Percentiles rank a stretch among this genome's conserved stretches.
Conservation (phyloP, 2,797 vertebrate genomes). For the Nasua narica region DNA sequence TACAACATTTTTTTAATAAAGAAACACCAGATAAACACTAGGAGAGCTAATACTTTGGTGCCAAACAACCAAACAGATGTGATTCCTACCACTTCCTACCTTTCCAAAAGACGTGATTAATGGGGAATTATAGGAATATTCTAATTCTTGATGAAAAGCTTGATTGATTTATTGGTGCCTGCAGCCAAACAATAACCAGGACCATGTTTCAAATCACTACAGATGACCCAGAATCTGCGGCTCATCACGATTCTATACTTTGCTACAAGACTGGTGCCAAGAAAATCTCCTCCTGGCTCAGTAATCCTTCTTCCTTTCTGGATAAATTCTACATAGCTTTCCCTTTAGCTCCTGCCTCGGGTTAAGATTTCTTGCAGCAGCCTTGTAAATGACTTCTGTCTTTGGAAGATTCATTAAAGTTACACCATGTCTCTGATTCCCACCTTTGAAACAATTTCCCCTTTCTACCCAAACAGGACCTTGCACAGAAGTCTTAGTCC, state of each 20-base stretch:
- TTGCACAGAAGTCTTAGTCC: constrained; percentile 5
- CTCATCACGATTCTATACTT: constrained; percentile 60
- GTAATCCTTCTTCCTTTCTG: constrained; percentile 67
- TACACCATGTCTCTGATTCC: constrained; percentile 20
- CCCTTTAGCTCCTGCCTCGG: constrained; percentile 41
- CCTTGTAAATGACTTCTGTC: constrained; percentile 64
- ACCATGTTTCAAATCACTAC: constrained; percentile 64
- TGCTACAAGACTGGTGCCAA: constrained; percentile 55
- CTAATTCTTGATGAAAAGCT: constrained; percentile 77
- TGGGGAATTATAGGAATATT: constrained; percentile 74
- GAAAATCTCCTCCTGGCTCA: constrained; percentile 59
- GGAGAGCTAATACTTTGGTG: constrained; percentile 51
- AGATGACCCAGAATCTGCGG: constrained; percentile 69
- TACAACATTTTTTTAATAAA: constrained; percentile 71
- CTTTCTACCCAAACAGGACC: constrained; percentile 30
- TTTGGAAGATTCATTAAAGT: constrained; percentile 57
- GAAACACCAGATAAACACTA: constrained; percentile 68
- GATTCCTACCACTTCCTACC: constrained; percentile 74
- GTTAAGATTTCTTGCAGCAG: constrained; percentile 41
- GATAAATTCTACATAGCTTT: constrained; percentile 62
- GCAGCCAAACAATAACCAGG: constrained; percentile 73
- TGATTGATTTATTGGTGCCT: constrained; percentile 74
- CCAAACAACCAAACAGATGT: constrained; percentile 74
- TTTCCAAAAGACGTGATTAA: constrained; percentile 78
- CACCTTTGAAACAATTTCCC: constrained; percentile 39